Percentiles rank a stretch among this genome's conserved stretches.
These are phyloP conservation scores for Chromis chromis DNA, from an alignment of 2,797 vertebrate species.

Conservation along the genomic window DNA sequence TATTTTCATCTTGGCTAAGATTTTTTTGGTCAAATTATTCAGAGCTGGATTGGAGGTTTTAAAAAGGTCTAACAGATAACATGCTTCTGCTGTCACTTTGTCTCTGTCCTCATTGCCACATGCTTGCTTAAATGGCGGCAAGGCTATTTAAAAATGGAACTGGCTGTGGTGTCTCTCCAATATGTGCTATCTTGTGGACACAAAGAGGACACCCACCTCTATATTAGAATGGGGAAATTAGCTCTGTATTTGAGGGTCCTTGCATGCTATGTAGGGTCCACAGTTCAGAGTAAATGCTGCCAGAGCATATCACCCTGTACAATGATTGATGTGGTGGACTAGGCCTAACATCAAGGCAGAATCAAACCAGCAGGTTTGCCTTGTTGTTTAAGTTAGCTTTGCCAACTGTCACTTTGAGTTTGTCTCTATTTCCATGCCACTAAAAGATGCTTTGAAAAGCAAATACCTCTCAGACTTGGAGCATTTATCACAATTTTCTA, in stretches of 20 bases:
- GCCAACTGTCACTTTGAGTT: constrained; percentile 62
- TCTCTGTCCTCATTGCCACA: constrained; percentile 5
- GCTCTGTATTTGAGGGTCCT: constrained; percentile 41
- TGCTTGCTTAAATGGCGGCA: constrained; percentile 27
- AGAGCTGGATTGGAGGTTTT: constrained; percentile 58
- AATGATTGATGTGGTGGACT: constrained; percentile 50
- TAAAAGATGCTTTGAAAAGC: constrained; percentile 58
- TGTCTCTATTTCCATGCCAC: constrained; percentile 31
- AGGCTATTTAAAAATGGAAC: constrained; percentile 35
- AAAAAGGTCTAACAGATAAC: constrained; percentile 41
- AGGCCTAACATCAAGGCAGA: constrained; percentile 47
- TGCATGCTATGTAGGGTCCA: constrained; percentile 35
- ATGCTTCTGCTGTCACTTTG: constrained; percentile 18
- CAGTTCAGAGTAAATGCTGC: constrained; percentile 50
- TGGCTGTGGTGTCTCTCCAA: constrained; percentile 25
- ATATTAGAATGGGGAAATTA: constrained; percentile 40
- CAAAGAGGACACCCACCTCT: constrained; percentile 34
- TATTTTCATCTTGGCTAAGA: constrained; percentile 43
- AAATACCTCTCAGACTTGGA: constrained; percentile 46
- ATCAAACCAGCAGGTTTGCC: constrained; percentile 57
- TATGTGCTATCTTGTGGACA: constrained; percentile 21
- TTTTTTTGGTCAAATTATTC: constrained; percentile 65
- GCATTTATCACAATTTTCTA: constrained; percentile 69
- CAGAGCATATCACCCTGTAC: constrained; percentile 38
- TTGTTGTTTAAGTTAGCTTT: constrained; percentile 58